Percentiles rank a stretch among this genome's conserved stretches.
phyloP scores from a whole-genome alignment of 1,140 invertebrate species.

The Eupeodes corollae region DNA sequence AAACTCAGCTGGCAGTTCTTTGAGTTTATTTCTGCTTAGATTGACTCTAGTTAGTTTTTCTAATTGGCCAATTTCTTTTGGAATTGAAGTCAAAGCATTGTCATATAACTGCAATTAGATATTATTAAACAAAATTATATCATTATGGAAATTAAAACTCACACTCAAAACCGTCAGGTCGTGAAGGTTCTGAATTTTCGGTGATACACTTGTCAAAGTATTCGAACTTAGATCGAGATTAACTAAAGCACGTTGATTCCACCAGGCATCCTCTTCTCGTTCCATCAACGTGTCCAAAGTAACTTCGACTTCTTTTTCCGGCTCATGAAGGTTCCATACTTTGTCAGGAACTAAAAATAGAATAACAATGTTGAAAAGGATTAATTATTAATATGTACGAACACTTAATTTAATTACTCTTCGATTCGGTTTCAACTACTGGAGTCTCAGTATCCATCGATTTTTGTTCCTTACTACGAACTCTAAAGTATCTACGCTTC shows the following conservation, averaged over 20 bases:
- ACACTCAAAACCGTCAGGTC: constrained; percentile 62
- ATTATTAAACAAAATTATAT: background rate
- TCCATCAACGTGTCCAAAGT: constrained; percentile 47
- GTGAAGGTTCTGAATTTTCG: constrained; percentile 55
- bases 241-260: constrained; percentile 68
- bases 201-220: constrained; percentile 51
- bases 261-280: constrained; percentile 62
- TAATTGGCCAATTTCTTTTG: constrained; percentile 65
- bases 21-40: constrained; percentile 66
- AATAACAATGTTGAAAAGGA: background rate
- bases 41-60: constrained; percentile 63
- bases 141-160: constrained; percentile 24
- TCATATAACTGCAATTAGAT: constrained; percentile 53
- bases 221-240: constrained; percentile 75
- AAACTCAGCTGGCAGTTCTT: constrained; percentile 48
- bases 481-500: too few relatives aligned
- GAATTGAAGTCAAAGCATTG: constrained; percentile 60
- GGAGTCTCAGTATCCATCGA: too few relatives aligned
- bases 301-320: constrained; percentile 52
- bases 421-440: too few relatives aligned
- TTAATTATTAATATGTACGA: background rate
- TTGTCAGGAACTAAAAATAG: constrained; percentile 59
- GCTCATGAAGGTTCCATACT: constrained; percentile 70
- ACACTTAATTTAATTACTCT: background rate
- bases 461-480: too few relatives aligned